phyloP scores from a whole-genome alignment of 2,888 invertebrate species.

The Lobophora halterata region DNA sequence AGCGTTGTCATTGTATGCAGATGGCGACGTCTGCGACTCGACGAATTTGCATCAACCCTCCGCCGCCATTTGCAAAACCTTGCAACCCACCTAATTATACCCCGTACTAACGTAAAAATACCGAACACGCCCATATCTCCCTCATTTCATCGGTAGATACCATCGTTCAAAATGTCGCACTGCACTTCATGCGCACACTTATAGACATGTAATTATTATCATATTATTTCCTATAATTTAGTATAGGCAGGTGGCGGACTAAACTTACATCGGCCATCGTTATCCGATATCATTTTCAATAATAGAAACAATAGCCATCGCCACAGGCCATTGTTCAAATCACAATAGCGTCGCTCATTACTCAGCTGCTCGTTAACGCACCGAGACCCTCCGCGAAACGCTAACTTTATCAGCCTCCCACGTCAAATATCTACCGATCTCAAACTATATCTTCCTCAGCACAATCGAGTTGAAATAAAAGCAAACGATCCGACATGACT shows the following conservation, averaged over 20 bases:
- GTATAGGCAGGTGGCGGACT: constrained; percentile 37
- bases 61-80: constrained; percentile 59
- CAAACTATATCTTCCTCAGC: constrained; percentile 65
- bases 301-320: constrained; percentile 73
- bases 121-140: constrained; percentile 14
- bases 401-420: constrained; percentile 75
- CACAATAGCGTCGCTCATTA: constrained; percentile 76
- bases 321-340: constrained; percentile 70
- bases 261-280: constrained; percentile 32
- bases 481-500: constrained; percentile 51
- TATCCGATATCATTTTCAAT: constrained; percentile 64
- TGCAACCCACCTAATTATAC: constrained; percentile 47
- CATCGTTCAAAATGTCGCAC: constrained; percentile 32
- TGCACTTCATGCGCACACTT: constrained; percentile 23
- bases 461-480: constrained; percentile 71
- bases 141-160: constrained; percentile 16
- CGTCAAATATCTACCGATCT: constrained; percentile 77
- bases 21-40: constrained; percentile 54
- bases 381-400: constrained; percentile 63
- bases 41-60: constrained; percentile 68
- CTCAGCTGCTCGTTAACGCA: constrained; percentile 75
- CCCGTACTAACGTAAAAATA: constrained; percentile 8
- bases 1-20: constrained; percentile 77
- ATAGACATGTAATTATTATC: constrained; percentile 33
- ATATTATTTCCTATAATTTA: no score